Evolutionary conservation across 2,797 vertebrate genomes (phyloP).

Genomic region (Semaprochilodus insignis): DNA sequence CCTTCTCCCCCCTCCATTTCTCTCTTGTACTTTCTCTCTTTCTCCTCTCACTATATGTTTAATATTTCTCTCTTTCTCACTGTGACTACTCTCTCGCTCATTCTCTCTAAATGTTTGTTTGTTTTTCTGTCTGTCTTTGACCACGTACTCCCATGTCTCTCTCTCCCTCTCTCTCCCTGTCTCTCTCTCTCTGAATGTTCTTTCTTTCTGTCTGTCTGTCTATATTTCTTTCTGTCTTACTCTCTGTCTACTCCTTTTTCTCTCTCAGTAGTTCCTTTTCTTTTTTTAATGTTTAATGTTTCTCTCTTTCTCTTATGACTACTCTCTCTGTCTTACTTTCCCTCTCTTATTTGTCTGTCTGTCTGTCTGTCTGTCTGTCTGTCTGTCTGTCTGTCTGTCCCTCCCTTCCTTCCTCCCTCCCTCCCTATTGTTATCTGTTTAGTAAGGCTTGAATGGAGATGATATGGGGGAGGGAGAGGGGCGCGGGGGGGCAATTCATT

Average conservation of each 20-base stretch:
- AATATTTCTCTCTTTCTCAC: background rate
- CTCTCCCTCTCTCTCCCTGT: conserved; percentile 15
- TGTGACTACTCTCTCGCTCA: too few relatives aligned
- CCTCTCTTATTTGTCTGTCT: conserved; percentile 6
- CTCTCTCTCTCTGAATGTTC: conserved; percentile 26
- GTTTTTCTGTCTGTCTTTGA: background rate
- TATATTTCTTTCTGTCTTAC: conserved; percentile 16
- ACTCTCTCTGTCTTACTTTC: conserved; percentile 21
- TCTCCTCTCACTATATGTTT: too few relatives aligned
- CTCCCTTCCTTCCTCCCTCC: conserved; percentile 26
- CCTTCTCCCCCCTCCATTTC: conserved; percentile 28
- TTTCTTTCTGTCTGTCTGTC: conserved; percentile 18
- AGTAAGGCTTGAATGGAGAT: conserved; percentile 23
- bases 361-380: conserved; percentile 2
- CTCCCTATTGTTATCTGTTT: conserved; percentile 37
- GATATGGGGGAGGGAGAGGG: background rate
- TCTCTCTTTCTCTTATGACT: conserved; percentile 33
- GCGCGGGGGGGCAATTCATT: conserved; percentile 12
- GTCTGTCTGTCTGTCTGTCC: conserved; percentile 29
- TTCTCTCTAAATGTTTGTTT: too few relatives aligned
- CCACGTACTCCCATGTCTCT: conserved; percentile 18
- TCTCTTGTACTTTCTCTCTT: background rate
- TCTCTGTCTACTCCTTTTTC: background rate
- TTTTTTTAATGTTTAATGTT: background rate
- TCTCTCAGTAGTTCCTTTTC: conserved; percentile 31